Conservation (phyloP, 2,113 vertebrate species). For the Galemys pyrenaicus region DNA sequence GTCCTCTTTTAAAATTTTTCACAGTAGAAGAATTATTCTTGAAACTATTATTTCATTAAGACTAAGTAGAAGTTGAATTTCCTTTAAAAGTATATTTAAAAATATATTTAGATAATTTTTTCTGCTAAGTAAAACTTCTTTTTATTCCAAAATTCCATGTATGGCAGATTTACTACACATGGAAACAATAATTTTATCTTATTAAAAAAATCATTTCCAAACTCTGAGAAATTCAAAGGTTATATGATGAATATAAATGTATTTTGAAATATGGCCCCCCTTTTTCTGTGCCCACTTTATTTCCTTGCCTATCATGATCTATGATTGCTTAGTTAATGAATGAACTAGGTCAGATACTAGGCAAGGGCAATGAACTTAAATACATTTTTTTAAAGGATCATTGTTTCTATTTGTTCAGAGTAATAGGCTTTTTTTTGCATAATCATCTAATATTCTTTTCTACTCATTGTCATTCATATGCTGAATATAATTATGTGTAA, state of each 20-base stretch:
- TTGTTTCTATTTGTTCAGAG: background rate
- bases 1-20: background rate
- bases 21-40: background rate
- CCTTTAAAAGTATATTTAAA: background rate
- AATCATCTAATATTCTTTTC: background rate
- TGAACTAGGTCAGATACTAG: background rate
- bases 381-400: background rate
- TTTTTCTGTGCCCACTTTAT: background rate
- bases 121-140: conserved; percentile 39
- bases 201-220: conserved; percentile 17
- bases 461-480: background rate
- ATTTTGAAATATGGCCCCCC: background rate
- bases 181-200: conserved; percentile 45
- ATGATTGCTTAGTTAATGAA: background rate
- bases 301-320: background rate
- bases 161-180: conserved; percentile 15
- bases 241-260: conserved; percentile 37
- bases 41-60: background rate
- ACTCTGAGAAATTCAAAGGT: conserved; percentile 50
- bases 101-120: conserved; percentile 24
- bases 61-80: background rate
- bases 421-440: background rate
- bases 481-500: background rate
- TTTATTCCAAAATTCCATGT: conserved; percentile 44
- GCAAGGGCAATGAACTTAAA: background rate